phyloP scores from a whole-genome alignment of 2,797 vertebrate genomes.

The Toxotes lorentzi region DNA sequence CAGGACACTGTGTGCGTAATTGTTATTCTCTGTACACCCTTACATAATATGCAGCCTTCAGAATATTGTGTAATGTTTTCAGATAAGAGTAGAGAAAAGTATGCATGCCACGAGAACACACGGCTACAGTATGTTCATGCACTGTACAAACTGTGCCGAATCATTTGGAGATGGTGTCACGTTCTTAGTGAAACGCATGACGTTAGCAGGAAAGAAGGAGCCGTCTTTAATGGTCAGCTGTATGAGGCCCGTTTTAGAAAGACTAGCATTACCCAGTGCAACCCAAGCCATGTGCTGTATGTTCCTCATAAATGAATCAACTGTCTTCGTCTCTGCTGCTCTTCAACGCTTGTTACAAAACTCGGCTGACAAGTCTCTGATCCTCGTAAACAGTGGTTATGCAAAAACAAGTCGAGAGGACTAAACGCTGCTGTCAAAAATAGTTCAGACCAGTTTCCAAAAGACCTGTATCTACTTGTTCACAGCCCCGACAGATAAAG shows the following conservation, averaged over 20 bases:
- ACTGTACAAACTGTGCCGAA: constrained; percentile 29
- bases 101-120: constrained; percentile 12
- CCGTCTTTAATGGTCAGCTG: not conserved
- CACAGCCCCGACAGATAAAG: not conserved
- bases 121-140: constrained; percentile 5
- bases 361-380: constrained; percentile 10
- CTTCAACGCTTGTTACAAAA: constrained; percentile 32
- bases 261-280: constrained; percentile 24
- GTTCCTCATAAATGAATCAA: constrained; percentile 32
- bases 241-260: constrained; percentile 11
- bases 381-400: constrained; percentile 24
- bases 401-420: constrained; percentile 26
- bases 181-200: constrained; percentile 20
- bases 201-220: constrained; percentile 15
- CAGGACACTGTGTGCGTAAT: constrained; percentile 43
- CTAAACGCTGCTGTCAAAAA: constrained; percentile 24
- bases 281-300: constrained; percentile 4
- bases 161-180: constrained; percentile 35
- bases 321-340: constrained; percentile 33
- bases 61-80: constrained; percentile 70
- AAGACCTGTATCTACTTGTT: constrained; percentile 22
- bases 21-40: constrained; percentile 45
- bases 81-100: constrained; percentile 55
- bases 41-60: constrained; percentile 63
- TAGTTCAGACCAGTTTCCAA: not conserved